Evolutionary conservation across 2,888 invertebrate species (phyloP).

Genomic region (Eucriotettix oculatus): DNA sequence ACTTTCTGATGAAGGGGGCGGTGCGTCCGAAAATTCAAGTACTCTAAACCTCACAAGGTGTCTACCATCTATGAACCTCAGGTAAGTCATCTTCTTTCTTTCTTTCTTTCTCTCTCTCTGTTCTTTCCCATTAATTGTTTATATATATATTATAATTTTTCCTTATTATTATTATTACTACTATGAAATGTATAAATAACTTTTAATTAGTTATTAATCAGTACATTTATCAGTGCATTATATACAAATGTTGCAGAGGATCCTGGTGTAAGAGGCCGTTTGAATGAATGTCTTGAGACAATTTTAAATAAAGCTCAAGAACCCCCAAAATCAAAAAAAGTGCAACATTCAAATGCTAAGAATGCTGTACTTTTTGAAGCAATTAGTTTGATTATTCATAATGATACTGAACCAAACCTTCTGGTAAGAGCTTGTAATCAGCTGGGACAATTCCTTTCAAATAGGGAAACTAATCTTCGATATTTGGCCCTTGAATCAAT

Average conservation of each 20-base stretch:
- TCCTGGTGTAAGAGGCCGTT: slow-evolving; percentile 86
- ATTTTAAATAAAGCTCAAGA: slow-evolving; percentile 98
- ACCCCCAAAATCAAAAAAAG: slow-evolving; percentile 98
- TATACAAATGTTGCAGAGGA: slow-evolving; percentile 48
- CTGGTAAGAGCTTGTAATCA: slow-evolving; percentile 97
- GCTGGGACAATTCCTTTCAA: slow-evolving; percentile 92
- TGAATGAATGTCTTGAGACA: slow-evolving; percentile 95
- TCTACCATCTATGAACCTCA: too few relatives aligned
- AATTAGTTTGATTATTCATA: slow-evolving; percentile 97
- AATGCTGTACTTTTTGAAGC: slow-evolving; percentile 99
- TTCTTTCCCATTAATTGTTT: background rate
- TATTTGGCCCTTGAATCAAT: slow-evolving; percentile 97
- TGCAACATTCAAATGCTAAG: slow-evolving; percentile 99
- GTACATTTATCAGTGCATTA: background rate
- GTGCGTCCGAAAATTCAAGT: too few relatives aligned
- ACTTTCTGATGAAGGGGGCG: too few relatives aligned
- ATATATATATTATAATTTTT: background rate
- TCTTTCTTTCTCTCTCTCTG: too few relatives aligned
- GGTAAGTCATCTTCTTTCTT: too few relatives aligned
- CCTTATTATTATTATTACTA: background rate
- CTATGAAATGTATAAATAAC: background rate
- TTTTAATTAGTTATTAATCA: background rate
- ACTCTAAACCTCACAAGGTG: too few relatives aligned
- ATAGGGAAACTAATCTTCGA: slow-evolving; percentile 92
- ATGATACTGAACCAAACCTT: slow-evolving; percentile 92